phyloP scores from a whole-genome alignment of 53 echinoderm and acorn worm genomes.

The Pentamera pediparva region DNA sequence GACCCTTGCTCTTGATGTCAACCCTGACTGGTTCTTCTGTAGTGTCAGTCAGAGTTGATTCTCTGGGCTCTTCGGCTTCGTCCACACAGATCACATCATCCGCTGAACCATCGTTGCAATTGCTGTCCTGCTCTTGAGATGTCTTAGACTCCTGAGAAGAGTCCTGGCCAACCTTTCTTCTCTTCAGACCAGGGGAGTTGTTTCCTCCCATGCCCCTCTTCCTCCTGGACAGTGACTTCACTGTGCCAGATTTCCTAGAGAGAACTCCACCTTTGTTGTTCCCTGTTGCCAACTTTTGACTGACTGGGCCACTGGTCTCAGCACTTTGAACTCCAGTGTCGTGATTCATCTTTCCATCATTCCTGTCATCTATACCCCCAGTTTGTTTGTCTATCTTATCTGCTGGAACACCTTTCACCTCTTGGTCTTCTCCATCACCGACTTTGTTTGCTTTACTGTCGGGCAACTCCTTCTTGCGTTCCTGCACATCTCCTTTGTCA shows the following conservation, averaged over 20 bases:
- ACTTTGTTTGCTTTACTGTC: neutral
- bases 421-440: neutral
- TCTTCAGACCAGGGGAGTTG: neutral
- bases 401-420: neutral
- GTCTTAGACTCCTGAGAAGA: neutral
- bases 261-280: too few relatives aligned
- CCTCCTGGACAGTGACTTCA: constrained; percentile 13
- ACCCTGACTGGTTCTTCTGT: too few relatives aligned
- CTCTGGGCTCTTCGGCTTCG: too few relatives aligned
- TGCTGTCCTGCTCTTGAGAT: too few relatives aligned
- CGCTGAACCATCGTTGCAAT: too few relatives aligned
- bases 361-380: neutral
- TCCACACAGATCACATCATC: too few relatives aligned
- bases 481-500: neutral
- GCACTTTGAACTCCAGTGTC: too few relatives aligned
- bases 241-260: too few relatives aligned
- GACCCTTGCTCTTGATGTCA: too few relatives aligned
- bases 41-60: too few relatives aligned
- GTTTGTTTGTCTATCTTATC: neutral
- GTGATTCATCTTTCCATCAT: neutral
- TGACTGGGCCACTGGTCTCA: too few relatives aligned
- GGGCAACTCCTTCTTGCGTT: neutral
- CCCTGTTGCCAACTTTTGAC: too few relatives aligned
- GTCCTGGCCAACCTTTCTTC: constrained; percentile 2
- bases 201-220: neutral